Conservation (phyloP, 1,140 invertebrate species). For the Aphidius ervi region DNA sequence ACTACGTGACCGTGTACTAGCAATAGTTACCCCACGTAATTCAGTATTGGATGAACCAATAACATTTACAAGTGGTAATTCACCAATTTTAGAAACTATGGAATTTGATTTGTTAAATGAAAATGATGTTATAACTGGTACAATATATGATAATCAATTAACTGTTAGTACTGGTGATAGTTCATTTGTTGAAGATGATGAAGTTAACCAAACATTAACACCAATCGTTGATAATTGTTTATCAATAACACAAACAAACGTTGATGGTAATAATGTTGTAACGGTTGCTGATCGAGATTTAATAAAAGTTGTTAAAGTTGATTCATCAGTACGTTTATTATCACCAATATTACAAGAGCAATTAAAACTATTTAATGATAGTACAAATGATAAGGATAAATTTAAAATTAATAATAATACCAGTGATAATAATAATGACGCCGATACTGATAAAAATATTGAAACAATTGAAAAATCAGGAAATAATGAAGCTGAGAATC, state of each 20-base stretch:
- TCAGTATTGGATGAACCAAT: conserved; percentile 19
- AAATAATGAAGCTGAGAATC: background rate
- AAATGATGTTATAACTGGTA: conserved; percentile 13
- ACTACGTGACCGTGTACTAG: conserved; percentile 13
- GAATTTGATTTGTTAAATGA: conserved; percentile 14
- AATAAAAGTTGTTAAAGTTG: conserved; percentile 9
- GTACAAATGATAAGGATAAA: background rate
- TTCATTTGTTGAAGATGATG: conserved; percentile 10
- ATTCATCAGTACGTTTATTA: conserved; percentile 11
- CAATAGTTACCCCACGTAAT: conserved; percentile 8
- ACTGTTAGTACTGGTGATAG: conserved; percentile 2
- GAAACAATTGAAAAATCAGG: background rate
- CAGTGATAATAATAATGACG: background rate
- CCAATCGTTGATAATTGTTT: background rate
- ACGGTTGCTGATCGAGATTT: conserved; percentile 11
- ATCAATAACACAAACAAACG: background rate
- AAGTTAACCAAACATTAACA: background rate
- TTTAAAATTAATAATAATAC: background rate
- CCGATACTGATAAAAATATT: background rate
- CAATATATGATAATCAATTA: conserved; percentile 18
- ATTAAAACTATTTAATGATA: conserved; percentile 4
- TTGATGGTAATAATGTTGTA: background rate
- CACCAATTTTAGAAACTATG: conserved; percentile 4
- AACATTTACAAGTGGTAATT: conserved; percentile 9
- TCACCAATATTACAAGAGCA: conserved; percentile 10